phyloP scores from a whole-genome alignment of 1,140 invertebrate genomes.

The Asbolus verrucosus region DNA sequence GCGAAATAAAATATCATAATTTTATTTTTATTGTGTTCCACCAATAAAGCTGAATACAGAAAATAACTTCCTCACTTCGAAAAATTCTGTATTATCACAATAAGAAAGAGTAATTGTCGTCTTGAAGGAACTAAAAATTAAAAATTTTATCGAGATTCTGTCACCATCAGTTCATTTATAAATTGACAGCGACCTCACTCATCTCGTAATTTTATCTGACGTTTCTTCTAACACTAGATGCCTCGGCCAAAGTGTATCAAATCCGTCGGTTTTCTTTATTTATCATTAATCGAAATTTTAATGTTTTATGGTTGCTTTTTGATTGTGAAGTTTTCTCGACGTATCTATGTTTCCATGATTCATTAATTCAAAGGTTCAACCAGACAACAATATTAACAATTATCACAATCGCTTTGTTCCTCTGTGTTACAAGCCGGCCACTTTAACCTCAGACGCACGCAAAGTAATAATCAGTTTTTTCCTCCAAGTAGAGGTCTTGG shows the following conservation, averaged over 20 bases:
- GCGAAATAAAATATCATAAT: too few relatives aligned
- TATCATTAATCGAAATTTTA: conserved; percentile 35
- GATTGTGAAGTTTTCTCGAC: conserved; percentile 5
- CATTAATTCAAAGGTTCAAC: too few relatives aligned
- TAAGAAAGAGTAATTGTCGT: too few relatives aligned
- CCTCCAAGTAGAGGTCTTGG: too few relatives aligned
- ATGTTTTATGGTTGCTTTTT: conserved; percentile 6
- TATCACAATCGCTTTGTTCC: too few relatives aligned
- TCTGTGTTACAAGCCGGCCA: too few relatives aligned
- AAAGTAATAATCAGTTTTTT: too few relatives aligned
- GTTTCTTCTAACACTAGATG: conserved; percentile 5
- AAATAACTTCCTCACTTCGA: too few relatives aligned
- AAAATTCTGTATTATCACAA: not conserved
- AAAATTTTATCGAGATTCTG: conserved; percentile 16
- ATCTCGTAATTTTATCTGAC: conserved; percentile 12
- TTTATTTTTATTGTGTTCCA: too few relatives aligned
- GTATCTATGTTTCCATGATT: not conserved
- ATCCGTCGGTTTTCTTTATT: conserved; percentile 8
- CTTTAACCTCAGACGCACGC: too few relatives aligned
- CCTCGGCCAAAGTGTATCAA: conserved; percentile 22
- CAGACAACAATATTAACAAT: not conserved
- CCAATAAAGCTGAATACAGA: too few relatives aligned
- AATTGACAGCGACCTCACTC: conserved; percentile 10
- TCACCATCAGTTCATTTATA: conserved; percentile 20
- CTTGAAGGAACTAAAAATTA: too few relatives aligned